These are phyloP conservation scores for Neogale vison DNA, from an alignment of 2,113 vertebrate genomes.

Conservation along the genomic window DNA sequence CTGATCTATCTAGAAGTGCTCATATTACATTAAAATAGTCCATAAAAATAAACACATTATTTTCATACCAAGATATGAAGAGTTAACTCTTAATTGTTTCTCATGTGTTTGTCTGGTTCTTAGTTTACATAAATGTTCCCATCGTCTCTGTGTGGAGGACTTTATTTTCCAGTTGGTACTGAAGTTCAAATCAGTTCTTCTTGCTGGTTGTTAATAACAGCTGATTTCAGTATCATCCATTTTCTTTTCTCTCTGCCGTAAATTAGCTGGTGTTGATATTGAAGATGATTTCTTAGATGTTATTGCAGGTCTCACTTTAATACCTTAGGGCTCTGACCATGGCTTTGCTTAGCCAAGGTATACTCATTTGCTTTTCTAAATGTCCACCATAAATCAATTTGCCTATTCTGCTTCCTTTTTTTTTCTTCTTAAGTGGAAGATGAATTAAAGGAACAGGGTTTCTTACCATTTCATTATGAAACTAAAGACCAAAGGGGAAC, in stretches of 20 bases:
- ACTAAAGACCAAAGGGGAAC: background rate
- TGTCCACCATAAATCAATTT: background rate
- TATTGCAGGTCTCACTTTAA: background rate
- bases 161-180: background rate
- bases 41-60: background rate
- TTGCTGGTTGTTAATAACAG: background rate
- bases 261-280: background rate
- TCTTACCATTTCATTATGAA: background rate
- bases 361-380: background rate
- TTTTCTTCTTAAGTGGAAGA: conserved; percentile 22
- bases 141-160: background rate
- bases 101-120: background rate
- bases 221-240: background rate
- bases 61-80: background rate
- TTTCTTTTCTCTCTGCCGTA: background rate
- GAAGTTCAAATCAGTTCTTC: background rate
- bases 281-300: background rate
- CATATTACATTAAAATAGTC: background rate
- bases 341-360: background rate
- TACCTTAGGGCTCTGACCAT: background rate
- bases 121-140: background rate
- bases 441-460: conserved; percentile 1
- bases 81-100: background rate
- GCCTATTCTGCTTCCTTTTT: background rate
- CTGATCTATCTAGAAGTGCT: background rate